These are phyloP conservation scores for Cavia aperea DNA, from an alignment of 2,113 vertebrate genomes.

Conservation along the genomic window DNA sequence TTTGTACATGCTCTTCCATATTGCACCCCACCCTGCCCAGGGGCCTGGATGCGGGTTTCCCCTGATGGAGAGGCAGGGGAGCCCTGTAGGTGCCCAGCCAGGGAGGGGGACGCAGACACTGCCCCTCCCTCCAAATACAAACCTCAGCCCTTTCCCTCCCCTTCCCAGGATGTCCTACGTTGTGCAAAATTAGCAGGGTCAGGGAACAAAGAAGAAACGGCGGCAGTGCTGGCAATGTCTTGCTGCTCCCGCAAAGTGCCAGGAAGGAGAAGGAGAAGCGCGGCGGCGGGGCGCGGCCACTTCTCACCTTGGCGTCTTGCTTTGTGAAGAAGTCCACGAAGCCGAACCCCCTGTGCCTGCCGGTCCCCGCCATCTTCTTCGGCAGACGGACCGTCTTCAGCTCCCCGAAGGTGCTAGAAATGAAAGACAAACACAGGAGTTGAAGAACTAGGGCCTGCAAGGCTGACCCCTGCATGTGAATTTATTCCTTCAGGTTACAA, in stretches of 20 bases:
- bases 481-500: not conserved
- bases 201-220: not conserved
- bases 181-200: not conserved
- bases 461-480: rapidly evolving
- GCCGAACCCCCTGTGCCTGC: constrained; percentile 90
- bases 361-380: constrained; percentile 88
- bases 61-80: not conserved
- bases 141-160: not conserved
- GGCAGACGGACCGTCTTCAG: constrained; percentile 93
- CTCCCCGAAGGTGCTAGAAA: constrained; percentile 92
- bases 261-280: not conserved
- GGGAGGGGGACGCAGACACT: not conserved
- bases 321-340: constrained; percentile 97
- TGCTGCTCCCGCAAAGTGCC: not conserved
- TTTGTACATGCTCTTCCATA: not conserved
- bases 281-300: rapidly evolving
- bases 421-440: not conserved
- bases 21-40: rapidly evolving
- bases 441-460: not conserved
- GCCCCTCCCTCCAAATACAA: not conserved
- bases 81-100: not conserved
- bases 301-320: constrained; percentile 94
- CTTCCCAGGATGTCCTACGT: not conserved
- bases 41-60: rapidly evolving
- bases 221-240: rapidly evolving